Percentiles rank a stretch among this genome's conserved stretches.
These are phyloP conservation scores for Eriosoma lanigerum DNA, from an alignment of 1,140 invertebrate species.

Conservation along the genomic window DNA sequence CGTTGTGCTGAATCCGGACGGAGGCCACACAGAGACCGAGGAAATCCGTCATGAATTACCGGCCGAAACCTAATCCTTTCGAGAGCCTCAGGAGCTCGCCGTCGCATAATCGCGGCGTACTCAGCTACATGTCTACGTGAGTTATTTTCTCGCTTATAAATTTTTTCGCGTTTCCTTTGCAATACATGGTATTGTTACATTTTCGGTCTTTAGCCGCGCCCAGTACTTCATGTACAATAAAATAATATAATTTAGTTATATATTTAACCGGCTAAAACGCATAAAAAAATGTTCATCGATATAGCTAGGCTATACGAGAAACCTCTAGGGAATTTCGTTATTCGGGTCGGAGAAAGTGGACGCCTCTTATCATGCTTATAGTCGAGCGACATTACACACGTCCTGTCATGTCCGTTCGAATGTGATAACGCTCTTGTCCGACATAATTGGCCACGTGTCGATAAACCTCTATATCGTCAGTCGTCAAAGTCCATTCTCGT, in stretches of 20 bases:
- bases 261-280: too few species aligned
- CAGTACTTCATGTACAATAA: too few species aligned
- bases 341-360: slow-evolving; percentile 46
- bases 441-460: slow-evolving; percentile 2
- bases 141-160: not conserved
- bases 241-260: too few species aligned
- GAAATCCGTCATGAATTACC: slow-evolving; percentile 21
- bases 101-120: slow-evolving; percentile 35
- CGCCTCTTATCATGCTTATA: not conserved
- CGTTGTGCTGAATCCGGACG: not conserved
- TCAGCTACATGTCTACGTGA: slow-evolving; percentile 40
- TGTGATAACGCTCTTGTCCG: not conserved
- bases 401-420: not conserved
- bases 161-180: too few species aligned
- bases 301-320: too few species aligned
- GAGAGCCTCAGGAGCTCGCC: slow-evolving; percentile 40
- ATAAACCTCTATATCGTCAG: not conserved
- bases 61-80: slow-evolving; percentile 45
- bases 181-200: too few species aligned
- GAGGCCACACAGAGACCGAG: not conserved
- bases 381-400: not conserved
- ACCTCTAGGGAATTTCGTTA: not conserved
- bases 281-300: too few species aligned
- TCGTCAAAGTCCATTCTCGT: not conserved
- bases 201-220: not conserved